Conservation (phyloP, 2,888 invertebrate species). For the Sinodicranocentrus sp. region DNA sequence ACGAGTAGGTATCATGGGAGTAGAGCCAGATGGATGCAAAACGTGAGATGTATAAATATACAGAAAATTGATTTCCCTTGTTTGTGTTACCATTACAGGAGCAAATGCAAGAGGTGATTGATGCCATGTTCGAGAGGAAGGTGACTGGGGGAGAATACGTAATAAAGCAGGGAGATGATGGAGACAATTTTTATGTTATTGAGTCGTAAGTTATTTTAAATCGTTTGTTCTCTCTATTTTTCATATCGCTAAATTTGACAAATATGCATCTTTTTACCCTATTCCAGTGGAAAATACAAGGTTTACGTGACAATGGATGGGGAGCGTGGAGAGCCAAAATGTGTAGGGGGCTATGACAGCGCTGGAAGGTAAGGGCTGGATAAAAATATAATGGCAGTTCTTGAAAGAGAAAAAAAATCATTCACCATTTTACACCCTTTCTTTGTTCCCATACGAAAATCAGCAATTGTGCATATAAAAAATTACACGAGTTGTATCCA, state of each 20-base stretch:
- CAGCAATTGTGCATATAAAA: no score
- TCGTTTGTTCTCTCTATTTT: no score
- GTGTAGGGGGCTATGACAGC: constrained; percentile 3
- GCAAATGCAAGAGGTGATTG: constrained; percentile 94
- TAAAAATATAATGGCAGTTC: no score
- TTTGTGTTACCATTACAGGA: constrained; percentile 79
- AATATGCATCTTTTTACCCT: neutral
- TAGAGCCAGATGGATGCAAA: neutral
- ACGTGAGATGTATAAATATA: neutral
- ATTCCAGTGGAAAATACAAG: constrained; percentile 86
- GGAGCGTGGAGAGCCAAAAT: constrained; percentile 77
- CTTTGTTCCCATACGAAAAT: no score
- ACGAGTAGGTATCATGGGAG: neutral
- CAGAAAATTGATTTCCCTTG: constrained; percentile 22
- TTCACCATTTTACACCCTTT: no score
- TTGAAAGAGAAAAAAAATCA: no score
- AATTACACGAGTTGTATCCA: no score
- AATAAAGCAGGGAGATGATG: constrained; percentile 97
- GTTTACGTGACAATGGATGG: constrained; percentile 85
- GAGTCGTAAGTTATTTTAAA: constrained; percentile 92
- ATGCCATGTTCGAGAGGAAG: constrained; percentile 98
- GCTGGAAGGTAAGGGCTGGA: no score
- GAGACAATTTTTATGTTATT: constrained; percentile 99
- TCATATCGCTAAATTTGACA: no score
- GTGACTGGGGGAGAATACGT: constrained; percentile 91